These are phyloP conservation scores for Apis laboriosa DNA, from an alignment of 1,140 invertebrate species.

Conservation along the genomic window DNA sequence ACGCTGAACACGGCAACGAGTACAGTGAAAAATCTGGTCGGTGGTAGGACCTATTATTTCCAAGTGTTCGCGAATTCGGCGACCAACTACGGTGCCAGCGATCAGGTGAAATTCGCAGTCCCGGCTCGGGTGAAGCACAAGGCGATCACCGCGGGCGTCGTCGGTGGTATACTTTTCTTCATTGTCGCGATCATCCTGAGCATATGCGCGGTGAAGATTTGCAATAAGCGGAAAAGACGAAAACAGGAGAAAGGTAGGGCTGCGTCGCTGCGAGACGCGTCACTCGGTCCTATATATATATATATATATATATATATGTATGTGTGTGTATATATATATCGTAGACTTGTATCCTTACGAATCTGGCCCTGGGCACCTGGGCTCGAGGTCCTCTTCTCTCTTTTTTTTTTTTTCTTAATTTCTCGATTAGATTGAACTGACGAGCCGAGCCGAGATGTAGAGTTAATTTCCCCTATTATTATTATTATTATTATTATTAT, in stretches of 20 bases:
- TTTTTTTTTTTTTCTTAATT: not conserved
- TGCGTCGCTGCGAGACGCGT: conserved; percentile 6
- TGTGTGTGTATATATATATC: not conserved
- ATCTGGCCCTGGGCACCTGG: conserved; percentile 59
- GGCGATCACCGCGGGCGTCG: conserved; percentile 95
- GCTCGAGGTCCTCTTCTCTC: conserved; percentile 51
- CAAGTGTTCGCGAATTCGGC: conserved; percentile 92
- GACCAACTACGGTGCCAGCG: conserved; percentile 90
- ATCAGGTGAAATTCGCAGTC: conserved; percentile 92
- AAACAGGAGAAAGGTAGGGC: conserved; percentile 96
- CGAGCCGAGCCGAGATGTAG: too few species aligned
- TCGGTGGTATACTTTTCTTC: conserved; percentile 97
- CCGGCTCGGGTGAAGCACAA: conserved; percentile 94
- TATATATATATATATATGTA: too few species aligned
- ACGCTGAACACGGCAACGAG: not conserved
- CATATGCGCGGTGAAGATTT: conserved; percentile 97
- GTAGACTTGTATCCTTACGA: conserved; percentile 45
- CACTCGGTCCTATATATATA: not conserved
- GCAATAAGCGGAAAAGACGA: conserved; percentile 96
- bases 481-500: too few species aligned
- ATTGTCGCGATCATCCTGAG: conserved; percentile 97
- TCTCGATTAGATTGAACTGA: too few species aligned
- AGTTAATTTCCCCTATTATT: too few species aligned
- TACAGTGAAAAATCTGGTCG: conserved; percentile 94
- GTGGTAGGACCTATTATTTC: conserved; percentile 94